Base-by-base conservation (phyloP, 2,797 vertebrate genomes). In the Acipenser oxyrinchus region DNA sequence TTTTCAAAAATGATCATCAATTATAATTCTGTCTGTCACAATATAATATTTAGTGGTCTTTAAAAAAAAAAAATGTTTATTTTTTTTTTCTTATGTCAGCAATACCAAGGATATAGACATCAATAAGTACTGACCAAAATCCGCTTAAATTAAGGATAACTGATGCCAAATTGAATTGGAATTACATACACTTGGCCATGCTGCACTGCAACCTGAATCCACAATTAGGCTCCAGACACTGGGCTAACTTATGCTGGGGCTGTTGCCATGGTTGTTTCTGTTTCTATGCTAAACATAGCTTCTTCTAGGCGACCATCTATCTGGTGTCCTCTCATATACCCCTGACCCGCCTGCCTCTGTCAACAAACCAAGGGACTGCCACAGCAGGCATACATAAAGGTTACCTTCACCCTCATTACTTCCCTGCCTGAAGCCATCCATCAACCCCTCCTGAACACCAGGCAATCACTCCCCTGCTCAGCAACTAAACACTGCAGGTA, bases 371-470 rank as follows among this genome's bases (percentile, higher is more conserved):
- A 62, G 61, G 49, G 63, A 57, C 63, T 58, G 12, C 2, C 57
- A 66, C 51, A 64, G 18, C 1, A 60, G 15, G 66, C 49, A 66
- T 73, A 72, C 8, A 72, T 63, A 75, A 73, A 74, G 69, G 7
- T 66, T 51, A 62, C 66, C 63, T 72, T 71, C 62, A 65, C 72
- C 60, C 49, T 64, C 55, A 60, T 69, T 64, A 69, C 55, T 18
- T 53, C 51, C 59, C 48, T 55, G 9, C 69, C 62, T 64, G 11
- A 15, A 37, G 60, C 53, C 23, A 62, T 53, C 49, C 66, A 51
- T 68, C 62, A 66, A 68, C 48, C 37, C 65, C 63, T 37, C 23
- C 23, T 1, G 23, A 37, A 37, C 2, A 37, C 23, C 23, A 37
- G 23, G 4, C 23, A 37, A 37, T 37, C 23, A 37, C 23, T 37